Evolutionary conservation across 2,888 invertebrate species (phyloP).

Genomic region (Schizotus pectinicornis): DNA sequence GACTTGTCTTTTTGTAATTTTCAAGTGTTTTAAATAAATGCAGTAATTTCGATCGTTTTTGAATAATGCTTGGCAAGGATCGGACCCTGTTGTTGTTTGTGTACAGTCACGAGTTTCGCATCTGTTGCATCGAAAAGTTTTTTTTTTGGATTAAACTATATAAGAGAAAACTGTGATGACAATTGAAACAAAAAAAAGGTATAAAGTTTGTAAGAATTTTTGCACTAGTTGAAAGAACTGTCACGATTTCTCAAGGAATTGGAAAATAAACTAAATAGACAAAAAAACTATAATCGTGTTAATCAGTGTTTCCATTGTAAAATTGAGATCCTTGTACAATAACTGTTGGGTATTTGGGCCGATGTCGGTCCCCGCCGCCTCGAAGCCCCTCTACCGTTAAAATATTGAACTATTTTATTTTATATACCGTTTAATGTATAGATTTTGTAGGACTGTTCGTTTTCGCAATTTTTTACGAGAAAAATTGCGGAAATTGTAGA

Average conservation of each 20-base stretch:
- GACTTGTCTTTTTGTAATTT: slow-evolving; percentile 3
- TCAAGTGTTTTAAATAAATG: slow-evolving; percentile 4
- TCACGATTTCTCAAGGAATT: slow-evolving; percentile 13
- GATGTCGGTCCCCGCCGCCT: neutral
- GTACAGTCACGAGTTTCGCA: neutral
- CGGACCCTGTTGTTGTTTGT: no score
- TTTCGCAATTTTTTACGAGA: slow-evolving; percentile 21
- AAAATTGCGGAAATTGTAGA: slow-evolving; percentile 21
- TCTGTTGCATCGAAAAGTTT: slow-evolving; percentile 4
- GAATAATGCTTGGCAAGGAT: no score
- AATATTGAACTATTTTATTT: slow-evolving; percentile 30
- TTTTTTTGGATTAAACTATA: slow-evolving; percentile 2
- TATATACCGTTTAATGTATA: slow-evolving; percentile 33
- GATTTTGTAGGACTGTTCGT: slow-evolving; percentile 30
- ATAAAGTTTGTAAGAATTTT: slow-evolving; percentile 19
- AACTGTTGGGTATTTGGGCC: slow-evolving; percentile 30
- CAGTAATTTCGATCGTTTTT: no score
- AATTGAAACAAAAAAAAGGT: slow-evolving; percentile 5
- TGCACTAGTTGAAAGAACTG: slow-evolving; percentile 33
- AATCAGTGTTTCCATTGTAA: slow-evolving; percentile 35
- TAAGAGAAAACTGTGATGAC: slow-evolving; percentile 26
- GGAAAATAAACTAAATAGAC: slow-evolving; percentile 9
- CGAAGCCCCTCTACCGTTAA: neutral
- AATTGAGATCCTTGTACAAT: slow-evolving; percentile 37
- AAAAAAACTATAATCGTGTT: slow-evolving; percentile 25